Evolutionary conservation across 64 coral and sea anemone species (phyloP), one percentile per base, ranked within the genome.

Genomic region (Catalaphyllia jardinei): DNA sequence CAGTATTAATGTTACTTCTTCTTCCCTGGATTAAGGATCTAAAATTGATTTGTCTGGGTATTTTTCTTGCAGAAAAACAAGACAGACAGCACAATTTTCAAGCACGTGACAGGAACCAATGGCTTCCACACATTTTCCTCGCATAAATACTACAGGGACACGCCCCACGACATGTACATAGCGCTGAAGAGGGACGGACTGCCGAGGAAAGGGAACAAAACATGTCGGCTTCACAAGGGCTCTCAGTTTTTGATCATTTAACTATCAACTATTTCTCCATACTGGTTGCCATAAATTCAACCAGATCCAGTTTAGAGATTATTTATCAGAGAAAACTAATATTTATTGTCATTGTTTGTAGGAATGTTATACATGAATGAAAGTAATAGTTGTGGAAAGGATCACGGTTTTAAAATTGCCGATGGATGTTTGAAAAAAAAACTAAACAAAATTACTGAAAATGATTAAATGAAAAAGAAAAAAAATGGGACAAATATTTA

Each of bases 41-140:
- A 27, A 3, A 78, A 27, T 78, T 29, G n/a, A 78, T 52, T 78
- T 29, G n/a, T 11, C 13, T 59, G 4, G 5, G 52, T 57, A 10
- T 13, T 60, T 85, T 71, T 71, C 18, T 51, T 50, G 14, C 22
- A 85, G 81, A 85, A 24, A 71, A 85, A 71, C 81, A 85, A 85
- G n/a, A 71, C 81, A n/a, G 63, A 85, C 81, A 85, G 81, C 81
- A 85, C 81, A 52, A 85, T 85, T 85, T 85, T 85, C 81, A 85
- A 85, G 62, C 81, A 85, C 62, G 81, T 85, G 62, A 69, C 39
- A 52, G 81, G 46, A 15, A 29, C 25, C 2, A 85, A 85, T 24
- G 81, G 81, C 4, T 85, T 85, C 22, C 81, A 85, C 63, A 85
- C 81, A 63, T 85, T 85, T 71, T 85, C 81, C 4, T 85, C 81